Percentiles rank a stretch among this genome's conserved stretches.
These are phyloP conservation scores for Alligator mississippiensis DNA, from an alignment of 2,113 vertebrate genomes.

Conservation along the genomic window DNA sequence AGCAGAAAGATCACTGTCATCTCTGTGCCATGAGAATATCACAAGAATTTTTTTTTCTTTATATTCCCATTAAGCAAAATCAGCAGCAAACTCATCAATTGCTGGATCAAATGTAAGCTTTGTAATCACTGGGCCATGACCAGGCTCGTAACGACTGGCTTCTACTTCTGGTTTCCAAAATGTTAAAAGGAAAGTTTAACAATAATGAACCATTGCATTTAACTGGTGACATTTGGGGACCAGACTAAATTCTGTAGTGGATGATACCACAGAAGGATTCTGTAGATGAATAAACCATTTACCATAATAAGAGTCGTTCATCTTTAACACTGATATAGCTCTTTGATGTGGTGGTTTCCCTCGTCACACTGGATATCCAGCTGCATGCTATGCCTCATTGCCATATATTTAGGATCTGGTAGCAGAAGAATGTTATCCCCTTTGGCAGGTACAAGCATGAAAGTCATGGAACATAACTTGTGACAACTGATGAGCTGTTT, in stretches of 20 bases:
- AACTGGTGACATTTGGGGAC: not conserved
- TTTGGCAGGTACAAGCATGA: not conserved
- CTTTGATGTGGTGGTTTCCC: not conserved
- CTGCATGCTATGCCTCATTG: not conserved
- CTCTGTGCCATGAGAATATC: not conserved
- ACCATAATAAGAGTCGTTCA: not conserved
- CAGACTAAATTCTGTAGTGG: not conserved
- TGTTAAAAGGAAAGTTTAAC: not conserved
- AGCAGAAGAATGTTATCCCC: not conserved
- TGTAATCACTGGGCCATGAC: not conserved
- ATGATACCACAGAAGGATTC: fast-evolving
- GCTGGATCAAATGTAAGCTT: not conserved
- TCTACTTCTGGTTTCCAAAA: not conserved
- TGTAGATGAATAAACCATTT: not conserved
- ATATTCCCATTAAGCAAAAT: not conserved
- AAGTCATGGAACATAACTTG: not conserved
- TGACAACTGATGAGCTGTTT: not conserved
- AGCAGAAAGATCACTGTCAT: not conserved
- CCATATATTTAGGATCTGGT: not conserved
- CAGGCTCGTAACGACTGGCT: not conserved
- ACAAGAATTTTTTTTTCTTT: not conserved
- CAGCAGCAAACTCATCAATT: not conserved
- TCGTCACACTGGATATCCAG: fast-evolving
- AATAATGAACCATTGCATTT: not conserved
- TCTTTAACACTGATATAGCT: not conserved